These are phyloP conservation scores for Pampus argenteus DNA, from an alignment of 2,797 vertebrate genomes.

Conservation along the genomic window DNA sequence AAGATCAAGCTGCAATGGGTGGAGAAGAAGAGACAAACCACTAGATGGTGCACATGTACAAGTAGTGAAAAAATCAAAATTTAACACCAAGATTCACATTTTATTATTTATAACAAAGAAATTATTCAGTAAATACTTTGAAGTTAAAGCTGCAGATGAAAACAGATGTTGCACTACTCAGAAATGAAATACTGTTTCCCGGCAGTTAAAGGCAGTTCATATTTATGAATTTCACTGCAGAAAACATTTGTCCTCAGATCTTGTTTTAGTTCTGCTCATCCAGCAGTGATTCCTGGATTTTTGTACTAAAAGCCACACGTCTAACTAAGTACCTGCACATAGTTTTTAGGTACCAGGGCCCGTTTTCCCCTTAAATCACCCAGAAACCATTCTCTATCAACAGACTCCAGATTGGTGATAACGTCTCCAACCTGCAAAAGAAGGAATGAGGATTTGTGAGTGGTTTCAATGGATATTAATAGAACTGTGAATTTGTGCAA, in stretches of 20 bases:
- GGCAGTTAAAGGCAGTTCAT: conserved; percentile 19
- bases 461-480: background rate
- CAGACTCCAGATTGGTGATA: conserved; percentile 86
- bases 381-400: conserved; percentile 92
- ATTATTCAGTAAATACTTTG: conserved; percentile 27
- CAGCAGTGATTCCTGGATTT: background rate
- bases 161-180: background rate
- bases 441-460: background rate
- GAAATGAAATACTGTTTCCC: conserved; percentile 52
- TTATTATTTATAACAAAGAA: conserved; percentile 26
- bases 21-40: conserved; percentile 13
- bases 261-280: background rate
- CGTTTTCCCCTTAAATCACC: conserved; percentile 88
- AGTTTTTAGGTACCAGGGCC: conserved; percentile 93
- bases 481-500: background rate
- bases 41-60: conserved; percentile 45
- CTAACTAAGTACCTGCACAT: conserved; percentile 82
- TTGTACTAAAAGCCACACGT: rapidly evolving
- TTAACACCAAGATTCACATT: background rate
- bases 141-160: conserved; percentile 7
- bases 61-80: background rate
- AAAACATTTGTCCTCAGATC: background rate
- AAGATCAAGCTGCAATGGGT: too few species aligned
- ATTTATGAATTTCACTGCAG: background rate
- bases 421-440: conserved; percentile 87